phyloP scores from a whole-genome alignment of 92 coral and sea anemone genomes.

The Phenganax subtilis region DNA sequence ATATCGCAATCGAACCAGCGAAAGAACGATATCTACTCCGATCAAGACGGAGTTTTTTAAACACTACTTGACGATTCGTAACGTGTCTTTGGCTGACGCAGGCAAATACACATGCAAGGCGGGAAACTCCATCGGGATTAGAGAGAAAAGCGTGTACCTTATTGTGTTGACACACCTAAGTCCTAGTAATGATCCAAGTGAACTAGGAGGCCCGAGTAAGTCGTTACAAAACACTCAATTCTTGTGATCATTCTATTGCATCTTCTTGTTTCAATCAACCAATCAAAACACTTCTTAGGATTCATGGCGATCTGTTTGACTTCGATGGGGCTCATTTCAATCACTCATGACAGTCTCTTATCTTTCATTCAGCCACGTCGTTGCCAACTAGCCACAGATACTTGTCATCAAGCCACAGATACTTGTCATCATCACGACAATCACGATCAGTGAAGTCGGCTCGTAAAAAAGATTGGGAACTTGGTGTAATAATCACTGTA shows the following conservation, averaged over 20 bases:
- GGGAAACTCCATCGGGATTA: slow-evolving; percentile 79
- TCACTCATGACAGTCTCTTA: too few relatives aligned
- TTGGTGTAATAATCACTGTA: background rate
- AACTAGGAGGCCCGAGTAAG: background rate
- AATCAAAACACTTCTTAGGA: too few relatives aligned
- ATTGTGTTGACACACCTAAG: background rate
- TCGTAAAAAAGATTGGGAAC: slow-evolving; percentile 20
- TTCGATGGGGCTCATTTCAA: too few relatives aligned
- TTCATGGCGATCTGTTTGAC: too few relatives aligned
- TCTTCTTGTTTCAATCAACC: too few relatives aligned
- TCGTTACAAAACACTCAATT: too few relatives aligned
- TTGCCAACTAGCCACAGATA: background rate
- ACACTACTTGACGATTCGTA: slow-evolving; percentile 59
- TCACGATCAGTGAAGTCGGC: background rate
- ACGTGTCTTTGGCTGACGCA: slow-evolving; percentile 59
- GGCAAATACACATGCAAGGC: slow-evolving; percentile 84
- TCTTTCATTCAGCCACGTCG: background rate
- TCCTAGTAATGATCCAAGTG: too few relatives aligned
- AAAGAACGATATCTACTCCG: background rate
- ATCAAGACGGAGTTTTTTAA: slow-evolving; percentile 49
- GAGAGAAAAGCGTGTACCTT: background rate
- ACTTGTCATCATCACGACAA: too few relatives aligned
- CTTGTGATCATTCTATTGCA: too few relatives aligned
- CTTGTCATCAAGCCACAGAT: too few relatives aligned
- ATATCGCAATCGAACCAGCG: background rate